phyloP scores from a whole-genome alignment of 2,113 vertebrate species.

The Bothrops jararaca region DNA sequence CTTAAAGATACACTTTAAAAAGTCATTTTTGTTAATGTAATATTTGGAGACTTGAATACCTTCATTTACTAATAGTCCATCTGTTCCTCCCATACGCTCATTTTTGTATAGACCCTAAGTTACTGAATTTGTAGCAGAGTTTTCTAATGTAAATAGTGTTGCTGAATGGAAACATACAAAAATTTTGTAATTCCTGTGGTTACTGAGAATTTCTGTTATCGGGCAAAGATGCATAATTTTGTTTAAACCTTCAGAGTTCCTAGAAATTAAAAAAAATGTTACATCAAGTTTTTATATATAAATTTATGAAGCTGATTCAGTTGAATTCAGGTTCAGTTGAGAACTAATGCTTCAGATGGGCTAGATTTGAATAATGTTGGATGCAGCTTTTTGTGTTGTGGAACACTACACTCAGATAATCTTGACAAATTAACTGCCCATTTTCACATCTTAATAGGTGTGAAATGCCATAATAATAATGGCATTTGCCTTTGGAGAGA shows the following conservation, averaged over 20 bases:
- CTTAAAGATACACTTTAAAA: not conserved
- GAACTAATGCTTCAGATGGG: not conserved
- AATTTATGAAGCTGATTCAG: not conserved
- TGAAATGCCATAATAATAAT: slow-evolving; percentile 39
- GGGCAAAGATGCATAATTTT: not conserved
- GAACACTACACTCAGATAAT: not conserved
- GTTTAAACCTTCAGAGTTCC: not conserved
- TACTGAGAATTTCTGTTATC: not conserved
- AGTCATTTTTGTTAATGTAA: not conserved
- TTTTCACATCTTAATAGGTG: slow-evolving; percentile 29
- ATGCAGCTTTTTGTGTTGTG: not conserved
- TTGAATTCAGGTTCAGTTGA: not conserved
- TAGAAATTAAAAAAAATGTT: not conserved
- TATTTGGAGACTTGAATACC: not conserved
- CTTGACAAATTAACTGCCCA: not conserved
- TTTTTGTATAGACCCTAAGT: not conserved
- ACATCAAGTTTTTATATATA: not conserved
- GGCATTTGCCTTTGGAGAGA: slow-evolving; percentile 40
- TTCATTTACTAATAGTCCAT: not conserved
- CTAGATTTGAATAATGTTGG: not conserved
- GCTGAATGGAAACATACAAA: not conserved
- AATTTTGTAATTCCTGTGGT: not conserved
- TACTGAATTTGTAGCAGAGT: not conserved
- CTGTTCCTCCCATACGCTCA: not conserved
- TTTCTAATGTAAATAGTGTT: not conserved